Percentiles rank a stretch among this genome's conserved stretches.
These are phyloP conservation scores for Amiota mariae DNA, from an alignment of 2,888 invertebrate species.

Conservation along the genomic window DNA sequence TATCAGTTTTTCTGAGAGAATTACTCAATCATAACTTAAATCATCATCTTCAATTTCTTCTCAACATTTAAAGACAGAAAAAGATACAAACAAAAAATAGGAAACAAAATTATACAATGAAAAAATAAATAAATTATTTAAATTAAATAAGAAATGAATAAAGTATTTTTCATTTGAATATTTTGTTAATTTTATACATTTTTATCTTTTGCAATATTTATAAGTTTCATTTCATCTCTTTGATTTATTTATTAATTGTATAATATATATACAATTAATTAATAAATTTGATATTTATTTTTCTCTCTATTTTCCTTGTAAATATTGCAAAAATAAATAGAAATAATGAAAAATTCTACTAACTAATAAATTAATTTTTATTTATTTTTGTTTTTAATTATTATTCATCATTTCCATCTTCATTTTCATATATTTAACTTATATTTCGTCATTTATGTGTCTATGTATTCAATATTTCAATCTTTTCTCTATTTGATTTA, in stretches of 20 bases:
- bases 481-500: no score
- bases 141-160: constrained; percentile 3
- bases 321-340: no score
- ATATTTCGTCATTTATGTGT: constrained; percentile 7
- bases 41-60: no score
- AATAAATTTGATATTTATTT: neutral
- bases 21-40: no score
- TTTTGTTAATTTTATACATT: neutral
- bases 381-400: no score
- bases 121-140: neutral
- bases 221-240: neutral
- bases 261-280: constrained; percentile 35
- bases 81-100: neutral
- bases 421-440: no score
- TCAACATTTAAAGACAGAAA: no score
- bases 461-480: constrained; percentile 28
- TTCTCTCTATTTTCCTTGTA: no score
- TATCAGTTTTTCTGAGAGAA: no score
- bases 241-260: constrained; percentile 26
- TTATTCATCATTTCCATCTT: no score
- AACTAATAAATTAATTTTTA: no score
- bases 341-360: no score
- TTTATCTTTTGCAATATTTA: constrained; percentile 9
- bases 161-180: neutral
- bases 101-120: neutral